Conservation (phyloP, 1,140 invertebrate genomes). For the Hyphantria cunea region DNA sequence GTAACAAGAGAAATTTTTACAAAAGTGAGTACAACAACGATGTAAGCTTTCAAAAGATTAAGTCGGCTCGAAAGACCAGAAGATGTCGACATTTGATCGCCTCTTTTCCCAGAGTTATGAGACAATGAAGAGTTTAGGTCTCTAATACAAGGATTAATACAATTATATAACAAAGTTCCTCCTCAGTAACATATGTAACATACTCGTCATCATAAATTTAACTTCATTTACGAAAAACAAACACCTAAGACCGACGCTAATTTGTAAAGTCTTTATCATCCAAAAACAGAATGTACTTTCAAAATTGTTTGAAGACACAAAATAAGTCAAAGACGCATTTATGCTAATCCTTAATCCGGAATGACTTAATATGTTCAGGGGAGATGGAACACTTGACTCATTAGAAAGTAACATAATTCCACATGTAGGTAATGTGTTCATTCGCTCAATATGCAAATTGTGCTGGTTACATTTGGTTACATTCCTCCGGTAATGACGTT, state of each 20-base stretch:
- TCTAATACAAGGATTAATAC: no score
- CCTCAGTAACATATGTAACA: no score
- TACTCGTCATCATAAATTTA: no score
- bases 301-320: conserved; percentile 2
- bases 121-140: no score
- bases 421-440: conserved; percentile 19
- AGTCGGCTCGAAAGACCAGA: no score
- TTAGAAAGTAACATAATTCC: conserved; percentile 7
- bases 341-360: conserved; percentile 4
- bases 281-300: conserved; percentile 1
- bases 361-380: conserved; percentile 10
- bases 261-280: not conserved
- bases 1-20: no score
- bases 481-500: conserved; percentile 16
- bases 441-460: conserved; percentile 29
- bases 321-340: not conserved
- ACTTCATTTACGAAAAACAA: no score
- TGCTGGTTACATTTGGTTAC: conserved; percentile 5
- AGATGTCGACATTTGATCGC: no score
- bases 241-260: not conserved
- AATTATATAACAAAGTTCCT: no score
- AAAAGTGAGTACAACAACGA: no score
- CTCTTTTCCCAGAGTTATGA: no score
- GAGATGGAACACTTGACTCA: conserved; percentile 6
- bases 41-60: no score